Evolutionary conservation across 2,888 invertebrate genomes (phyloP), one percentile per base, ranked within the genome.

Genomic region (Drosophila anomelani): DNA sequence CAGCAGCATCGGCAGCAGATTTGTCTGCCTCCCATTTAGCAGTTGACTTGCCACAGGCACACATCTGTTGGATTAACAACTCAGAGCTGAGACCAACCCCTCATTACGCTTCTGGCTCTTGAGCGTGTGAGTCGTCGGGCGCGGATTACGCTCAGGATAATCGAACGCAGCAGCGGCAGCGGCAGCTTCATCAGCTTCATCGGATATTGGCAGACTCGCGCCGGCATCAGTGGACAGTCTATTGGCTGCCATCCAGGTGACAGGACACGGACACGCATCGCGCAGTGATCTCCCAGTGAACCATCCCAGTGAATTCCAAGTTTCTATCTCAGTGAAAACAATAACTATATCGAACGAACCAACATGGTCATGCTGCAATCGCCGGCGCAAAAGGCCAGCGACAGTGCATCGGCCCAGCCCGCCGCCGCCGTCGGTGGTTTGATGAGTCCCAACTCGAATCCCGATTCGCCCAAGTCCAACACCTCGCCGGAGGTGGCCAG

Each of bases 361-460:
- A 68, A 79, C 63, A 93, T 93, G 93, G 93, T 93, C 90, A 93
- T 93, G 93, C 85, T 93, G 85, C 93, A 92, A 78, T 91, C 93
- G 76, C 91, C 90, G 58, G 87, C 76, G 80, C 90, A 77, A 87
- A 90, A 86, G 71, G 76, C 85, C 41, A 85, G 78, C 63, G 85
- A 85, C 36, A 85, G 77, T 75, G 68, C 80, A 76, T 72, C 90
- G 34, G 53, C 75, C 13, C 78, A 77, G 41, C 70, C 82, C 13
- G 78, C 88, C 41, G 81, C 90, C 73, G 81, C 90, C 76, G 81
- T 90, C 78, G 88, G 89, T 57, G 88, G 88, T 46, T 90, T 92
- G 53, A 80, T 92, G 83, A 92, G 92, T 81, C 93, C 93, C 53
- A 91, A 91, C 43, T 92, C 92, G 5, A 91, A 90, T 76, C 92